phyloP scores from a whole-genome alignment of 2,888 invertebrate species.

The Caenorhabditis parvicauda region DNA sequence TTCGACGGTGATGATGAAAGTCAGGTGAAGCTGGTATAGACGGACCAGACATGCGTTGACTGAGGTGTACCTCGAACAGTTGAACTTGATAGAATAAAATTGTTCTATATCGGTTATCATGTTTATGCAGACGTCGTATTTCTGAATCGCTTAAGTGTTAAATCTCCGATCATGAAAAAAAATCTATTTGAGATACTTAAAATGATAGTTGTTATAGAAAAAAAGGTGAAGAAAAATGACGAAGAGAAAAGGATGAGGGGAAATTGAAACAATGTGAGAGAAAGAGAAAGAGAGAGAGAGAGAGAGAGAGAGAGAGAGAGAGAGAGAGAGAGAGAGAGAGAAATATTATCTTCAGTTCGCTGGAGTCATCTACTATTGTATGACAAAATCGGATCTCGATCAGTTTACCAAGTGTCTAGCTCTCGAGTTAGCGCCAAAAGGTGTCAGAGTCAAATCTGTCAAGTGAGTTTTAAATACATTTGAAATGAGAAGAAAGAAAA shows the following conservation, averaged over 20 bases:
- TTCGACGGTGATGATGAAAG: constrained; percentile 85
- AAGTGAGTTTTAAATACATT: no score
- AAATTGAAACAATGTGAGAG: no score
- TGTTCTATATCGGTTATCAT: no score
- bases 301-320: constrained; percentile 67
- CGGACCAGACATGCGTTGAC: constrained; percentile 87
- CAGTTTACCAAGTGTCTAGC: constrained; percentile 90
- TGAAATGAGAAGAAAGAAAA: no score
- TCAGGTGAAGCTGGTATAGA: constrained; percentile 79
- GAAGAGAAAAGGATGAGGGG: no score
- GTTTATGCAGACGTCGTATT: no score
- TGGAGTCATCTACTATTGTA: constrained; percentile 80
- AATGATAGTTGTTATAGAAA: no score
- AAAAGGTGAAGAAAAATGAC: no score
- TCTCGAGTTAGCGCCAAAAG: constrained; percentile 70
- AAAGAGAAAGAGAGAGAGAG: constrained; percentile 82
- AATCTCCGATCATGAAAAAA: not conserved
- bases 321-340: not conserved
- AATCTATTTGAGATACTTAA: no score
- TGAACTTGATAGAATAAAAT: no score
- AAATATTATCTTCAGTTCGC: no score
- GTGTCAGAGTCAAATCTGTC: constrained; percentile 83
- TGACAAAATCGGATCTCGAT: constrained; percentile 90
- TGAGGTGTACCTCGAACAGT: constrained; percentile 28
- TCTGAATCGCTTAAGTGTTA: no score